These are phyloP conservation scores for Ferdinandea cuprea DNA, from an alignment of 2,888 invertebrate species.

Conservation along the genomic window DNA sequence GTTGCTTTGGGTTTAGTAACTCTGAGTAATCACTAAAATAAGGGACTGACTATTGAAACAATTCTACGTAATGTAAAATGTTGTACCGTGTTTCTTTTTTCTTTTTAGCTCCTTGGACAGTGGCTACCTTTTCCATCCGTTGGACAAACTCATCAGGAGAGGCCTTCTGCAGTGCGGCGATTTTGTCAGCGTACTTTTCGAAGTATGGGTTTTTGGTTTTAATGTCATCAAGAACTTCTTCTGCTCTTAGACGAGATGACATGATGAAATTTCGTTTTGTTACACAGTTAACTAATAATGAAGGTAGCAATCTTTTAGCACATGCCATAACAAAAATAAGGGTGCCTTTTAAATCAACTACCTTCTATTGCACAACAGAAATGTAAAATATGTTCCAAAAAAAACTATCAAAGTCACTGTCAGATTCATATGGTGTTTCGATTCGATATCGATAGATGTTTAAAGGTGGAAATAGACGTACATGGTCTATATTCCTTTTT, in stretches of 20 bases:
- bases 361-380: conserved; percentile 60
- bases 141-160: conserved; percentile 90
- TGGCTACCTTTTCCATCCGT: conserved; percentile 84
- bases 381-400: background rate
- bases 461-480: too few species aligned
- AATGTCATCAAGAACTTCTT: conserved; percentile 84
- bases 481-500: too few species aligned
- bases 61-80: background rate
- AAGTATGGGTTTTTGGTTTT: conserved; percentile 89
- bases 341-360: background rate
- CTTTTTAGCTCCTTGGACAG: conserved; percentile 79
- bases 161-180: conserved; percentile 88
- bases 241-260: conserved; percentile 82
- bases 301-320: conserved; percentile 61
- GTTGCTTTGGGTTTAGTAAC: conserved; percentile 86
- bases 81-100: conserved; percentile 79
- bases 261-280: conserved; percentile 80
- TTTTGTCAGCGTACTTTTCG: conserved; percentile 91
- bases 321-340: conserved; percentile 76
- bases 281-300: conserved; percentile 39
- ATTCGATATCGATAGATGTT: too few species aligned
- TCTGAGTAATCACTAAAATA: conserved; percentile 86
- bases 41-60: background rate
- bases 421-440: background rate
- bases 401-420: background rate